These are phyloP conservation scores for Apostichopus parvimensis DNA, from an alignment of 35 echinoderm and acorn worm species.

Conservation along the genomic window DNA sequence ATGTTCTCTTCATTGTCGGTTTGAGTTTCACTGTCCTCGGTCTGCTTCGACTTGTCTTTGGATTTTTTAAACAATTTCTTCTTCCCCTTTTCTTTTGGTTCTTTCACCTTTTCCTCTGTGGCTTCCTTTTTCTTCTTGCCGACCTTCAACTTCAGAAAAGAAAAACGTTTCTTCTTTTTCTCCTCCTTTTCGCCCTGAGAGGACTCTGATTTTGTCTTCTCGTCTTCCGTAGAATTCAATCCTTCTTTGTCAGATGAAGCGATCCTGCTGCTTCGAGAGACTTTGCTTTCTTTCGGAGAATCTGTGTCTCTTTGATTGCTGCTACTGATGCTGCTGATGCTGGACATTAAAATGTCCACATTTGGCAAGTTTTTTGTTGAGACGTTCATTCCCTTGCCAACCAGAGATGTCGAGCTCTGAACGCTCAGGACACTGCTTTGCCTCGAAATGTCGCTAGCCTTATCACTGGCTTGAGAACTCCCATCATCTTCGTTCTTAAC, in stretches of 20 bases:
- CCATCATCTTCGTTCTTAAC: conserved; percentile 73
- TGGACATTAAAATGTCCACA: conserved; percentile 34
- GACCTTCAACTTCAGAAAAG: conserved; percentile 89
- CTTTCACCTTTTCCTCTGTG: conserved; percentile 56
- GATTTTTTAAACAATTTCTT: conserved; percentile 61
- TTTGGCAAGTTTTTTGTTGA: conserved; percentile 49
- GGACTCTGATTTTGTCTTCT: conserved; percentile 57
- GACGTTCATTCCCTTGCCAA: background rate
- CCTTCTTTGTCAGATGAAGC: conserved; percentile 24
- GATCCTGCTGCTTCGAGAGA: background rate
- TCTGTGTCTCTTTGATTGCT: background rate
- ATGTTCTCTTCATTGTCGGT: conserved; percentile 57
- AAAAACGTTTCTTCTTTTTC: conserved; percentile 96
- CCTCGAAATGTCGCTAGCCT: conserved; percentile 3
- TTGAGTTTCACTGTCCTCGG: conserved; percentile 60
- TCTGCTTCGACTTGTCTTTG: conserved; percentile 43
- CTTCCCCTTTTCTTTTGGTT: conserved; percentile 56
- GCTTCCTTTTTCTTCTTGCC: conserved; percentile 71
- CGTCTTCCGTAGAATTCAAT: conserved; percentile 31
- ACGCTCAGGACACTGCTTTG: conserved; percentile 51
- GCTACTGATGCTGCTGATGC: background rate
- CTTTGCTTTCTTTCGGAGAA: background rate
- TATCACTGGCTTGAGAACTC: conserved; percentile 13
- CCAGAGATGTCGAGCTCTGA: background rate
- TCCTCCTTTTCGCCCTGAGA: conserved; percentile 53